Conservation (phyloP, 2,888 invertebrate species). For the Habrosyne pyritoides region DNA sequence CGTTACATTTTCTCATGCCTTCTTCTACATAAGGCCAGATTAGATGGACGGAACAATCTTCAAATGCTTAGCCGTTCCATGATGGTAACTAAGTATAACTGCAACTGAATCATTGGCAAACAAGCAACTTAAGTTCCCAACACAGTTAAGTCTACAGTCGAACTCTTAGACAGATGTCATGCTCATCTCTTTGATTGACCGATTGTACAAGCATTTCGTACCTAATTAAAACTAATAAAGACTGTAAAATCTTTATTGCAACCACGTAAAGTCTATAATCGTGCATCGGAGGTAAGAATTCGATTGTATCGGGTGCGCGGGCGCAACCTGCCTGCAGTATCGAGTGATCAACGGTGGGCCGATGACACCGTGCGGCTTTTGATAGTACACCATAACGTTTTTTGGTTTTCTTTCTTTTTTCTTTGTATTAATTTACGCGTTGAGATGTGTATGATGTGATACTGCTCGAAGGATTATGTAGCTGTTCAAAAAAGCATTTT, state of each 20-base stretch:
- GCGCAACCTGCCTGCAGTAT: slow-evolving; percentile 45
- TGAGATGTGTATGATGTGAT: slow-evolving; percentile 55
- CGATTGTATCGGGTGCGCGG: slow-evolving; percentile 37
- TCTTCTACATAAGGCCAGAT: too few relatives aligned
- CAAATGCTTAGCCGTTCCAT: too few relatives aligned
- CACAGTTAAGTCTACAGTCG: not conserved
- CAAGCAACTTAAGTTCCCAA: not conserved
- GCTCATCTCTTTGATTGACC: slow-evolving; percentile 11
- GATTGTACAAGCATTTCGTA: slow-evolving; percentile 2
- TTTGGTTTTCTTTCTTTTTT: slow-evolving; percentile 51
- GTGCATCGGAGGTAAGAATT: slow-evolving; percentile 1
- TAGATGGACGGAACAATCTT: too few relatives aligned
- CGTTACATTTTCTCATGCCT: not conserved
- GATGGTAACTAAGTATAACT: too few relatives aligned
- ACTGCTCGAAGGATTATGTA: slow-evolving; percentile 18
- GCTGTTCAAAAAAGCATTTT: not conserved
- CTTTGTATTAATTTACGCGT: slow-evolving; percentile 72
- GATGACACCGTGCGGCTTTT: slow-evolving; percentile 75
- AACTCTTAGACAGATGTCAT: not conserved
- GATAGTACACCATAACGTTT: slow-evolving; percentile 52
- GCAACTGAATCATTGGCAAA: not conserved
- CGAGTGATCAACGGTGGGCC: slow-evolving; percentile 66
- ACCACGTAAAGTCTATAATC: not conserved
- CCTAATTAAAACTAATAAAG: not conserved
- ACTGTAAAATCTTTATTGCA: not conserved